Evolutionary conservation across 2,797 vertebrate genomes (phyloP).

Genomic region (Pristis pectinata): DNA sequence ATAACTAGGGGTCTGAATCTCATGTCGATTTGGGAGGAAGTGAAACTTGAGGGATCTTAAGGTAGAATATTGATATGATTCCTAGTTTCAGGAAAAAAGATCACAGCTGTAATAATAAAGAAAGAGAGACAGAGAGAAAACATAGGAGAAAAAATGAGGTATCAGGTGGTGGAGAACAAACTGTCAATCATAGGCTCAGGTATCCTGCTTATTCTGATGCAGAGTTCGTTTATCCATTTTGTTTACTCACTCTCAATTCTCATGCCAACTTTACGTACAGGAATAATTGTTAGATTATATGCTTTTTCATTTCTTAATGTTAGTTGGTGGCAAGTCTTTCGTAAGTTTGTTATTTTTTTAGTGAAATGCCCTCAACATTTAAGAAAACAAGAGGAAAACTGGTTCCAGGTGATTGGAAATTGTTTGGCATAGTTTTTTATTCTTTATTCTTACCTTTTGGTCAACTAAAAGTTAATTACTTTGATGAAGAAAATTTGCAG

Average conservation of each 20-base stretch:
- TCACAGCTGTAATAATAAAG: background rate
- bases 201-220: background rate
- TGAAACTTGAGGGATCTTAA: background rate
- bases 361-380: background rate
- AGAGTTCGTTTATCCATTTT: background rate
- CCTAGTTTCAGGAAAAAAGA: background rate
- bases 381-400: background rate
- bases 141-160: background rate
- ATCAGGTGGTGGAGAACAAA: background rate
- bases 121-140: background rate
- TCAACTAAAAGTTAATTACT: background rate
- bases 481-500: background rate
- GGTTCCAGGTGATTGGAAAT: background rate
- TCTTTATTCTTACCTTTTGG: background rate
- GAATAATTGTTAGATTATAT: background rate
- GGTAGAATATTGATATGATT: background rate
- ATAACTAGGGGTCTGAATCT: background rate
- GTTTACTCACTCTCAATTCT: background rate
- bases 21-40: background rate
- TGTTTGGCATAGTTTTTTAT: background rate
- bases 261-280: background rate
- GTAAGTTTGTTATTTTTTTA: background rate
- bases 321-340: too few species aligned
- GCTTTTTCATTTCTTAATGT: background rate
- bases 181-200: background rate